Conservation (phyloP, 2,888 invertebrate species). For the Heliconius charithonia region DNA sequence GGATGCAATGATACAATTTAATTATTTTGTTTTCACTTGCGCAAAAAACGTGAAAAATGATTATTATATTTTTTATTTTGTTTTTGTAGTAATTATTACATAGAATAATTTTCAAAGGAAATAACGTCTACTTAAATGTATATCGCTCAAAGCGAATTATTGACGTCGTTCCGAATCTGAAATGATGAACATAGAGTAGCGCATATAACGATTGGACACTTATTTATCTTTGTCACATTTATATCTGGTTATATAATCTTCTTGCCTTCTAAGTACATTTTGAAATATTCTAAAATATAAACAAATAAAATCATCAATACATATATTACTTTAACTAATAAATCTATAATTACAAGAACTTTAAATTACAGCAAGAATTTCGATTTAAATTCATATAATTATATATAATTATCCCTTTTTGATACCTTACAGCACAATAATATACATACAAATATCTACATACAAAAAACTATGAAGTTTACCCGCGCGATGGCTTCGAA, state of each 20-base stretch:
- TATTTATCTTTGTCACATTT: no score
- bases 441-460: neutral
- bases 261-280: neutral
- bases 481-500: slow-evolving; percentile 3
- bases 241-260: no score
- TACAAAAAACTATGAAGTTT: slow-evolving; percentile 3
- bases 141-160: no score
- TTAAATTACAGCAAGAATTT: neutral
- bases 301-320: no score
- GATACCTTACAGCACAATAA: neutral
- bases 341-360: neutral
- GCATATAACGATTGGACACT: no score
- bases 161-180: no score
- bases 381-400: slow-evolving; percentile 1
- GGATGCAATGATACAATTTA: neutral
- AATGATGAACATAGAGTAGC: no score
- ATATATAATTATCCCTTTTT: slow-evolving; percentile 5
- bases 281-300: no score
- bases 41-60: neutral
- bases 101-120: neutral
- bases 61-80: neutral
- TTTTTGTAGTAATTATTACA: neutral
- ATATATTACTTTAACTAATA: neutral
- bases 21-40: neutral
- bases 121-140: neutral